A percentile compares a stretch with the other conserved stretches of the same genome.
phyloP scores from a whole-genome alignment of 2,888 invertebrate species.

The Drymonia ruficornis region DNA sequence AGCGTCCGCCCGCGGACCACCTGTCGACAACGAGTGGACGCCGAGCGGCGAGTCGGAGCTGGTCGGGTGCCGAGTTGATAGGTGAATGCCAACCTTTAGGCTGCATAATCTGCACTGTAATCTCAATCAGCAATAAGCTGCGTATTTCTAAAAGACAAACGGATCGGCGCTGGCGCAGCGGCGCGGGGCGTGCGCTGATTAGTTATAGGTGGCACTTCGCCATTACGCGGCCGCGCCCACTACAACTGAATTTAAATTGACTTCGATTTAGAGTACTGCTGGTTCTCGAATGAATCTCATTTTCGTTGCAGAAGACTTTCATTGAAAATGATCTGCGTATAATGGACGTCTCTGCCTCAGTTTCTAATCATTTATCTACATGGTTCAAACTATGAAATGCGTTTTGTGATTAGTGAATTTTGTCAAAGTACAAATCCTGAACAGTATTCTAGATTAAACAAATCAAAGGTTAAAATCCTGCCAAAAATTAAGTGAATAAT shows the following conservation, averaged over 20 bases:
- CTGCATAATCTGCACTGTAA: neutral
- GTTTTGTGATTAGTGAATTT: no score
- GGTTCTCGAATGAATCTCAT: slow-evolving; percentile 29
- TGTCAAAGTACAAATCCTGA: no score
- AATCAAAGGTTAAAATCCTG: no score
- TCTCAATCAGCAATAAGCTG: slow-evolving; percentile 31
- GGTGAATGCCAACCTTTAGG: neutral
- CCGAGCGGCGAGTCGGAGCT: no score
- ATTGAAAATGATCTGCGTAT: slow-evolving; percentile 3
- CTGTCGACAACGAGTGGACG: no score
- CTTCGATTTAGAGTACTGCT: slow-evolving; percentile 40
- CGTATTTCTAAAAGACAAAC: slow-evolving; percentile 61
- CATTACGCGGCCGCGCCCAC: slow-evolving; percentile 67
- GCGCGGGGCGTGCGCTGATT: slow-evolving; percentile 62
- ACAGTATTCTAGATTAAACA: no score
- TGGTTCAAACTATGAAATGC: no score
- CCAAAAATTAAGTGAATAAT: no score
- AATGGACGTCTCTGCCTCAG: neutral
- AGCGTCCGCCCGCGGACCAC: no score
- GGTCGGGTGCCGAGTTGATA: no score
- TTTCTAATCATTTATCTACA: no score
- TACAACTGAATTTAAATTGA: slow-evolving; percentile 69
- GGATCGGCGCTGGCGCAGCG: slow-evolving; percentile 45
- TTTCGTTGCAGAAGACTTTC: no score
- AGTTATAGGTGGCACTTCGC: slow-evolving; percentile 69